phyloP scores from a whole-genome alignment of 2,113 vertebrate genomes.

The Eurypyga helias region DNA sequence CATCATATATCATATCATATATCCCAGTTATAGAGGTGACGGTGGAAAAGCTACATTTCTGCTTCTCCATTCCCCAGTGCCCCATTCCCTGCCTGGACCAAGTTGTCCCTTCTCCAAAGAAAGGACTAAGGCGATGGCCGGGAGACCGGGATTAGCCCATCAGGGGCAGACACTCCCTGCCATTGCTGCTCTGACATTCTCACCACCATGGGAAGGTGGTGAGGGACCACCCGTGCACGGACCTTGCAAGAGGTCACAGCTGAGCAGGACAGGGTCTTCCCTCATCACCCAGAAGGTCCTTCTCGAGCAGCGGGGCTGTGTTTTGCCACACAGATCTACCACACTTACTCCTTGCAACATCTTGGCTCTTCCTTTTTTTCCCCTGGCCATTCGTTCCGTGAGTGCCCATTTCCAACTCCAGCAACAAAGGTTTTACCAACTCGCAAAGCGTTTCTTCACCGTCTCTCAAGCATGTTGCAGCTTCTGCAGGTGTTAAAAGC shows the following conservation, averaged over 20 bases:
- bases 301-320: not conserved
- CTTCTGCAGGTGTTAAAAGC: constrained; percentile 5
- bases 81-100: not conserved
- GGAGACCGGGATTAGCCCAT: not conserved
- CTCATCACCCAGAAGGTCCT: not conserved
- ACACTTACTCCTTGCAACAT: rapidly evolving
- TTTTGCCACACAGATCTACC: not conserved
- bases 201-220: rapidly evolving
- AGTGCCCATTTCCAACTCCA: rapidly evolving
- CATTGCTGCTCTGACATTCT: not conserved
- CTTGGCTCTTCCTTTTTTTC: not conserved
- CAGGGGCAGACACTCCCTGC: not conserved
- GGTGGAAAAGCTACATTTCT: not conserved
- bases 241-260: not conserved
- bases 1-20: too few relatives aligned
- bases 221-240: rapidly evolving
- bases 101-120: not conserved
- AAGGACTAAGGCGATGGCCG: too few relatives aligned
- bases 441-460: rapidly evolving
- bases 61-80: not conserved
- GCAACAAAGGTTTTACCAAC: not conserved
- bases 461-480: not conserved
- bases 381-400: rapidly evolving
- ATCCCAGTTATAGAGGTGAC: not conserved
- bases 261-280: not conserved